Evolutionary conservation across 2,888 invertebrate species (phyloP), one percentile per base, ranked within the genome.

Genomic region (Macropis europaea): DNA sequence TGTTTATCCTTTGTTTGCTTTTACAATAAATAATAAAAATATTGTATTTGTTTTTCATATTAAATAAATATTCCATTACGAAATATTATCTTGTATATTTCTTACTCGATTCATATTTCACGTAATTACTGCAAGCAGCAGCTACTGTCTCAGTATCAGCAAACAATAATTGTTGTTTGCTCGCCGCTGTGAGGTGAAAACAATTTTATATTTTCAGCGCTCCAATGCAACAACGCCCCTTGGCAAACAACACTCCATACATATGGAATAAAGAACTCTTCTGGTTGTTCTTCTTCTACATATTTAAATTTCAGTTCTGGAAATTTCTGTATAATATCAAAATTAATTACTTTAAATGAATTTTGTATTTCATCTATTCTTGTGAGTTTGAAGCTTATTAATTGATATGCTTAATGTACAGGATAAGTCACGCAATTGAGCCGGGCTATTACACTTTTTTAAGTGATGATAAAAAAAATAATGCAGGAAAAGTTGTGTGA

Each of bases 201-300:
- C 60, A 90, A 78, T 84, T 90, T 90, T 28, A 90, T 90, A 63
- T 88, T 87, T 61, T 90, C 89, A 0, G 89, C 89, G 57, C 82
- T 86, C 90, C 90, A 90, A 69, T 90, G 88, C 15, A 90, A 79
- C 6, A 90, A 78, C 2, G 90, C 90, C 56, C 87, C 83, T 73
- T 89, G 91, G 81, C 92, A 94, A 45, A 99, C 96, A 57, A 99
- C 92, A 2, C 96, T 96, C 99, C 99, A 99, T 22, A 99, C 97
- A 90, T 99, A 99, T 0, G 99, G 99, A 80, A 99, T 97, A 92
- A 99, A 99, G 92, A 99, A 99, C 87, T 99, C 99, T 90, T 99
- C 99, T 0, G 99, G 99, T 64, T 96, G 95, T 77, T 99, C 99
- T 90, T 99, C 99, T 91, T 99, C 99, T 0, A 99, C 99, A 88